Conservation (phyloP, 2,888 invertebrate genomes). For the Dolomedes plantarius region DNA sequence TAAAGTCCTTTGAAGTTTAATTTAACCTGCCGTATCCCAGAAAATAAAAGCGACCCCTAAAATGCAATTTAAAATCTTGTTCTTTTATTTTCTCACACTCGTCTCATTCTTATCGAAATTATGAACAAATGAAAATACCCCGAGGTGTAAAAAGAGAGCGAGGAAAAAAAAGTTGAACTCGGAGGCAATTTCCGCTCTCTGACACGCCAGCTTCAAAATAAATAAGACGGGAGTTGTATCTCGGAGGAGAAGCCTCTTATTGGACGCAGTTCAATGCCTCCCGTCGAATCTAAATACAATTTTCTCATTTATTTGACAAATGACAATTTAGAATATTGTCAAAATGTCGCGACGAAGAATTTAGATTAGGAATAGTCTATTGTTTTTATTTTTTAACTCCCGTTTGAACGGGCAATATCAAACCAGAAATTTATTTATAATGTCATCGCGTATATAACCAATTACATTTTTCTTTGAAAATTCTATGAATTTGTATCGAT, state of each 20-base stretch:
- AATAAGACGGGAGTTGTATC: conserved; percentile 46
- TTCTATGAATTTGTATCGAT: no score
- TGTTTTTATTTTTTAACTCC: background rate
- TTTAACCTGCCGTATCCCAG: no score
- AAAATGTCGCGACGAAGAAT: background rate
- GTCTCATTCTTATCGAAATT: conserved; percentile 5
- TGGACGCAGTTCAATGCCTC: no score
- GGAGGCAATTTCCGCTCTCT: conserved; percentile 48
- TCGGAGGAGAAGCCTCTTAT: background rate
- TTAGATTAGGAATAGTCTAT: conserved; percentile 2
- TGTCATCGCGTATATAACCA: no score
- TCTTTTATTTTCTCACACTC: no score
- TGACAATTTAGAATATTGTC: conserved; percentile 40
- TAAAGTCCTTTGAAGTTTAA: no score
- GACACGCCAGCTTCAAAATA: conserved; percentile 37
- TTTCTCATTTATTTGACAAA: conserved; percentile 7
- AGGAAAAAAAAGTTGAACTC: background rate
- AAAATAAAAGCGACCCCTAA: no score
- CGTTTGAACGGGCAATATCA: background rate
- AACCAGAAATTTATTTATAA: no score
- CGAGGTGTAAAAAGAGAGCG: background rate
- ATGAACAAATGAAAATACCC: conserved; percentile 19
- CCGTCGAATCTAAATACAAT: no score
- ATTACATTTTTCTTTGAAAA: no score
- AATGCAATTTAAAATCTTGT: no score